Conservation (phyloP, 1,140 invertebrate genomes). For the Drosophila bocqueti region DNA sequence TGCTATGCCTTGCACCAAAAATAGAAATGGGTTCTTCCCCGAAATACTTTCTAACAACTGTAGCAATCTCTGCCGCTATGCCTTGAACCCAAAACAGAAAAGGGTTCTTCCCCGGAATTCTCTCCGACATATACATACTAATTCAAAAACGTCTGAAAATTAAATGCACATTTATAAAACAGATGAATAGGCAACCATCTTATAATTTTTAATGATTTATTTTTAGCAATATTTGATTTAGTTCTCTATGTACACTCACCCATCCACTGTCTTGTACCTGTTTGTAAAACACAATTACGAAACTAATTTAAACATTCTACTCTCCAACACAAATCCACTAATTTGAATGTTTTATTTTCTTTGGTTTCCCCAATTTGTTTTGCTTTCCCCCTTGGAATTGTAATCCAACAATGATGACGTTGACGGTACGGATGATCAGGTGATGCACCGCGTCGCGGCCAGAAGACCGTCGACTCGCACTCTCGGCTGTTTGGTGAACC, state of each 20-base stretch:
- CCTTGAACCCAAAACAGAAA: too few species aligned
- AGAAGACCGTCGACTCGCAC: constrained; percentile 80
- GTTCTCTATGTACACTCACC: constrained; percentile 8
- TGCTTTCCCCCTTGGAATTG: constrained; percentile 21
- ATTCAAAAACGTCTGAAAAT: background rate
- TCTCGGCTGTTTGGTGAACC: constrained; percentile 82
- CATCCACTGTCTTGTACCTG: constrained; percentile 11
- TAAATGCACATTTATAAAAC: background rate
- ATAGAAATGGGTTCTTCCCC: too few species aligned
- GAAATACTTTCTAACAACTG: too few species aligned
- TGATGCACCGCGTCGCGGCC: constrained; percentile 78
- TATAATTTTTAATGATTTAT: background rate
- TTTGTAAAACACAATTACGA: constrained; percentile 25
- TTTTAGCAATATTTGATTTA: background rate
- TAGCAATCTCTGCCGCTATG: too few species aligned
- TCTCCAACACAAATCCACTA: constrained; percentile 45
- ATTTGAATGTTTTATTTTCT: constrained; percentile 49
- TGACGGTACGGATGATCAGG: constrained; percentile 37
- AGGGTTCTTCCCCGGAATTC: too few species aligned
- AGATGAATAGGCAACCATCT: background rate
- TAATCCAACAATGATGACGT: constrained; percentile 4
- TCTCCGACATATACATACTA: too few species aligned
- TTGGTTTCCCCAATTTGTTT: constrained; percentile 34
- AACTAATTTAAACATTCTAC: constrained; percentile 39
- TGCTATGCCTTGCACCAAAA: too few species aligned